Evolutionary conservation across 2,888 invertebrate species (phyloP).

Genomic region (Perdita meconis): DNA sequence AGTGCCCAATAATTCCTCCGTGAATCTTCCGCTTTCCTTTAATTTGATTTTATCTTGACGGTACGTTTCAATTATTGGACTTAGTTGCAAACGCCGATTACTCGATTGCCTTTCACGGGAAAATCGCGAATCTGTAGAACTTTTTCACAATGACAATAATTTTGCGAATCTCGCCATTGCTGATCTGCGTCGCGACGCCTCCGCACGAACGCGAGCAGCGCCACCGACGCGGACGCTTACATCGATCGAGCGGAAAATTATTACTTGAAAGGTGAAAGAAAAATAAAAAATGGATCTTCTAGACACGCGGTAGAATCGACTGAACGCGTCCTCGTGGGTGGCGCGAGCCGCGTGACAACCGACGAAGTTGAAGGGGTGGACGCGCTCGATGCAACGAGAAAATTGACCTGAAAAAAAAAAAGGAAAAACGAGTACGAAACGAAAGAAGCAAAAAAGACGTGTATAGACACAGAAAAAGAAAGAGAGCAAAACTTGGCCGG

Average conservation of each 20-base stretch:
- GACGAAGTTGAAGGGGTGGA: slow-evolving; percentile 74
- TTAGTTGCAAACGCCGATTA: no score
- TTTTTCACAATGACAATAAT: no score
- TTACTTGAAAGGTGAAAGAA: neutral
- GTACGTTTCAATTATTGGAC: no score
- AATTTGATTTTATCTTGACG: no score
- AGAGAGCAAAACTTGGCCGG: slow-evolving; percentile 7
- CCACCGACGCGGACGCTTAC: slow-evolving; percentile 3
- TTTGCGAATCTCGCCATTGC: no score
- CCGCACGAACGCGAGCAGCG: slow-evolving; percentile 22
- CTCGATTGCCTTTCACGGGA: slow-evolving; percentile 1
- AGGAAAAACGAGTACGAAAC: neutral
- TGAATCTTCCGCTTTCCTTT: no score
- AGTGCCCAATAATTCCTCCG: no score
- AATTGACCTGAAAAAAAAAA: neutral
- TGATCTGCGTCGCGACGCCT: slow-evolving; percentile 32
- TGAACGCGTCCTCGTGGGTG: slow-evolving; percentile 20
- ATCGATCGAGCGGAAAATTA: neutral
- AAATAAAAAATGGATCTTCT: no score
- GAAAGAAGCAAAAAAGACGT: slow-evolving; percentile 13
- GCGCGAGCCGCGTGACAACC: slow-evolving; percentile 22
- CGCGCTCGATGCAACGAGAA: slow-evolving; percentile 56
- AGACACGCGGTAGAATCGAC: neutral
- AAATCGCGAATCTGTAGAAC: no score
- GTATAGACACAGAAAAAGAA: neutral